phyloP scores from a whole-genome alignment of 2,113 vertebrate species.

The Oncorhynchus nerka region DNA sequence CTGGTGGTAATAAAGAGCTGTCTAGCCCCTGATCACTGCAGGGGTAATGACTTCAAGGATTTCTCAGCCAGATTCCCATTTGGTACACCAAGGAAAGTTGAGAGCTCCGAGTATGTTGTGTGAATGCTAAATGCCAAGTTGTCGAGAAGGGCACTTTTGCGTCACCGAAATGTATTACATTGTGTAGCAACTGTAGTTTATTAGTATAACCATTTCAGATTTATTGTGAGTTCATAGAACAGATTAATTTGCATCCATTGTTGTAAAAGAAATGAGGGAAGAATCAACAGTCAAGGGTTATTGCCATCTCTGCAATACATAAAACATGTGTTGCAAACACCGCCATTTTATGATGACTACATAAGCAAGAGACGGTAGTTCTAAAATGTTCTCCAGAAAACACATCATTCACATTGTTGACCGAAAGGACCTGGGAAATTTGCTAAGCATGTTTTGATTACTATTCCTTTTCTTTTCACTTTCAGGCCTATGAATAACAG shows the following conservation, averaged over 20 bases:
- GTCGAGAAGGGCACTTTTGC: not conserved
- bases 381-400: too few relatives aligned
- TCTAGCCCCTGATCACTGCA: constrained; percentile 39
- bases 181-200: not conserved
- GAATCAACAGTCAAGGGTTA: too few relatives aligned
- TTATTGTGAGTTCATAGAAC: too few relatives aligned
- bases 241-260: too few relatives aligned
- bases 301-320: too few relatives aligned
- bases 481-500: not conserved
- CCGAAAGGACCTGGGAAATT: not conserved
- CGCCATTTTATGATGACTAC: too few relatives aligned
- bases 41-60: constrained; percentile 52
- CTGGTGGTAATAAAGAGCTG: constrained; percentile 42
- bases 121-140: constrained; percentile 46
- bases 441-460: not conserved
- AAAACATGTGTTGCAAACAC: too few relatives aligned
- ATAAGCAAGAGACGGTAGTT: too few relatives aligned
- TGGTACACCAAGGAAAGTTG: constrained; percentile 33
- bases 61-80: constrained; percentile 51
- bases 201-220: not conserved
- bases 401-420: not conserved
- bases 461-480: not conserved
- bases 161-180: not conserved
- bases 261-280: too few relatives aligned
- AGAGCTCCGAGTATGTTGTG: constrained; percentile 23